Percentiles rank a stretch among this genome's conserved stretches.
phyloP scores from a whole-genome alignment of 1,140 invertebrate genomes.

The Prorops nasuta region DNA sequence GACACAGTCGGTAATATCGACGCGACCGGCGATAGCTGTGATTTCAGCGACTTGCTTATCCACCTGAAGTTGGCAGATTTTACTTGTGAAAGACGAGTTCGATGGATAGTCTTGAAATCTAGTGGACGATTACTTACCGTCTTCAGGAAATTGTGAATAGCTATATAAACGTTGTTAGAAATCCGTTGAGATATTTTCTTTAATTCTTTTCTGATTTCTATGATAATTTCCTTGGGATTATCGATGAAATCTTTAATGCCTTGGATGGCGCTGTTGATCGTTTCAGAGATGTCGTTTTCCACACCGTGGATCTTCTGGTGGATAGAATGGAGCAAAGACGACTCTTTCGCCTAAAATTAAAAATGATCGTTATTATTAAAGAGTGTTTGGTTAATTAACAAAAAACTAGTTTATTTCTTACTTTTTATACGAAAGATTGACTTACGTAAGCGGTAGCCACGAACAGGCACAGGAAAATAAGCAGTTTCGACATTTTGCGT shows the following conservation, averaged over 20 bases:
- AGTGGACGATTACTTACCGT: neutral
- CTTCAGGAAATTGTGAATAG: neutral
- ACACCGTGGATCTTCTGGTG: constrained; percentile 3
- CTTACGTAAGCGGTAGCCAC: constrained; percentile 22
- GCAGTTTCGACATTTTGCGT: constrained; percentile 22
- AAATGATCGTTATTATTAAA: too few species aligned
- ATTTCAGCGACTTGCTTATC: constrained; percentile 7
- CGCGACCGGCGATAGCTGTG: neutral
- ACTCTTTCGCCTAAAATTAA: too few species aligned
- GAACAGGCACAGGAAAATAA: constrained; percentile 11
- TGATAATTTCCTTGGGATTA: constrained; percentile 5
- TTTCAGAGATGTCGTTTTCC: neutral
- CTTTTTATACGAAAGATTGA: too few species aligned
- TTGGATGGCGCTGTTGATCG: constrained; percentile 4
- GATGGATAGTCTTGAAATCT: too few species aligned
- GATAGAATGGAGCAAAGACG: too few species aligned
- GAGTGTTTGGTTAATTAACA: too few species aligned
- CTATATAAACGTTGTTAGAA: neutral
- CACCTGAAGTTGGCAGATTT: constrained; percentile 1
- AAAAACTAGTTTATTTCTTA: too few species aligned
- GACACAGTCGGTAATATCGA: constrained; percentile 17
- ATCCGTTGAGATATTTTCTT: neutral
- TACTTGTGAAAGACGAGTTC: too few species aligned
- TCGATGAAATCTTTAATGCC: constrained; percentile 5
- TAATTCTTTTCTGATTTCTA: constrained; percentile 5